A percentile compares a stretch with the other conserved stretches of the same genome.
Conservation (phyloP, 2,797 vertebrate genomes). For the Tiaroga cobitis region DNA sequence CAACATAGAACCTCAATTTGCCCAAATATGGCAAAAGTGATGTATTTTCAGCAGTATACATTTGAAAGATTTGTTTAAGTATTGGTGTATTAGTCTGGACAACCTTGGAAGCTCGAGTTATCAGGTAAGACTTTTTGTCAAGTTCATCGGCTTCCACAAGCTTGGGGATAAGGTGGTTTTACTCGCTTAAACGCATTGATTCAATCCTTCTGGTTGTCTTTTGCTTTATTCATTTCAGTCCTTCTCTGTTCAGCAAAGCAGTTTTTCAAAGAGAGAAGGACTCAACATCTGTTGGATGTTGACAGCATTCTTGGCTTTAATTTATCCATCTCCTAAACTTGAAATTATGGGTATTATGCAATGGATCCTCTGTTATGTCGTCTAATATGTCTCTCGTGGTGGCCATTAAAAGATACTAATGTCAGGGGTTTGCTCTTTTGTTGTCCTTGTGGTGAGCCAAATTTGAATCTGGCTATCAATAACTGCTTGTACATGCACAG, state of each 20-base stretch:
- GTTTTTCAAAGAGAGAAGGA: constrained; percentile 62
- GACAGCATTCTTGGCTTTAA: constrained; percentile 55
- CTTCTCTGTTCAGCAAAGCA: constrained; percentile 46
- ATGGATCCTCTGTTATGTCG: not conserved
- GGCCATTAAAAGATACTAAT: constrained; percentile 10
- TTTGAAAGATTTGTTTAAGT: not conserved
- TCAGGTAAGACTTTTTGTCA: constrained; percentile 71
- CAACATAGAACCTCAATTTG: not conserved
- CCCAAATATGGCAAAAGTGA: not conserved
- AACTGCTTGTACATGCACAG: constrained; percentile 7
- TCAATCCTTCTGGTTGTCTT: constrained; percentile 20
- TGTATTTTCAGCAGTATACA: not conserved
- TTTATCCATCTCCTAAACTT: constrained; percentile 62
- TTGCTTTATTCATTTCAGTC: constrained; percentile 27
- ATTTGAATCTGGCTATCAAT: not conserved
- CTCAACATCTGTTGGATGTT: constrained; percentile 71
- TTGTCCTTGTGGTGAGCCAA: not conserved
- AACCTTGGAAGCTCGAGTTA: constrained; percentile 66
- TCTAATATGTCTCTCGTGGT: not conserved
- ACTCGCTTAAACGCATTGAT: constrained; percentile 13
- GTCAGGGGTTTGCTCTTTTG: constrained; percentile 2
- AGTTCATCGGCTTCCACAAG: constrained; percentile 44
- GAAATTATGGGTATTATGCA: constrained; percentile 22
- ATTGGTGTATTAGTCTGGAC: constrained; percentile 26
- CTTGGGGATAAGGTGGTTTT: constrained; percentile 28